phyloP scores from a whole-genome alignment of 2,113 vertebrate genomes.

The Ictidomys tridecemlineatus region DNA sequence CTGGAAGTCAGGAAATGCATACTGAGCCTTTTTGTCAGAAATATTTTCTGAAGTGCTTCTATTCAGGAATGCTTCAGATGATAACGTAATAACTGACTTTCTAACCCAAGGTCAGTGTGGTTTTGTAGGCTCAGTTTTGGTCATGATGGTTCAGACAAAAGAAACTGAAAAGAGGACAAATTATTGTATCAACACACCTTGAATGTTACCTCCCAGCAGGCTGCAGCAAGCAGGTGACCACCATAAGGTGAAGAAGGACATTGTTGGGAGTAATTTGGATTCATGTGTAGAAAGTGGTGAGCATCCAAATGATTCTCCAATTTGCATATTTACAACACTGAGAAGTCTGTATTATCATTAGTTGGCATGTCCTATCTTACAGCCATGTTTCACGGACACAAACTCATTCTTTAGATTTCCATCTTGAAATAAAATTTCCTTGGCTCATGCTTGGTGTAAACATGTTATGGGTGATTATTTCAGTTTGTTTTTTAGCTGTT shows the following conservation, averaged over 20 bases:
- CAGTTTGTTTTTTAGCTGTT: not conserved
- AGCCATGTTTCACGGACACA: not conserved
- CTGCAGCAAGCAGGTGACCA: conserved; percentile 92
- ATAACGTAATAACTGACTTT: not conserved
- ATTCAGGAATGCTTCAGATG: not conserved
- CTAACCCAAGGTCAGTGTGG: not conserved
- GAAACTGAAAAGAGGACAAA: conserved; percentile 91
- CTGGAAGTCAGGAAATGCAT: not conserved
- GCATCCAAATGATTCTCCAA: no score
- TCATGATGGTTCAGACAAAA: conserved; percentile 87
- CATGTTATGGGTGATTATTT: not conserved
- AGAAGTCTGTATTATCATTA: not conserved
- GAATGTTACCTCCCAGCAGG: conserved; percentile 93
- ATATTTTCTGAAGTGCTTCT: not conserved
- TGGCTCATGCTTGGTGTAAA: not conserved
- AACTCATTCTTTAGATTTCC: not conserved
- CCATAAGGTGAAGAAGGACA: conserved; percentile 91
- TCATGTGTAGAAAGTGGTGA: not conserved
- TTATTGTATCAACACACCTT: conserved; percentile 88
- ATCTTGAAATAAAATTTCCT: not conserved
- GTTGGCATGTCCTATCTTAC: not conserved
- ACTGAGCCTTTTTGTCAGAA: not conserved
- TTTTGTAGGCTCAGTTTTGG: conserved; percentile 90
- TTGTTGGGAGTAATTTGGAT: conserved; percentile 87
- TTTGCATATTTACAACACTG: not conserved